Percentiles rank a stretch among this genome's conserved stretches.
phyloP scores from a whole-genome alignment of 2,888 invertebrate genomes.

The Eristalis pertinax region DNA sequence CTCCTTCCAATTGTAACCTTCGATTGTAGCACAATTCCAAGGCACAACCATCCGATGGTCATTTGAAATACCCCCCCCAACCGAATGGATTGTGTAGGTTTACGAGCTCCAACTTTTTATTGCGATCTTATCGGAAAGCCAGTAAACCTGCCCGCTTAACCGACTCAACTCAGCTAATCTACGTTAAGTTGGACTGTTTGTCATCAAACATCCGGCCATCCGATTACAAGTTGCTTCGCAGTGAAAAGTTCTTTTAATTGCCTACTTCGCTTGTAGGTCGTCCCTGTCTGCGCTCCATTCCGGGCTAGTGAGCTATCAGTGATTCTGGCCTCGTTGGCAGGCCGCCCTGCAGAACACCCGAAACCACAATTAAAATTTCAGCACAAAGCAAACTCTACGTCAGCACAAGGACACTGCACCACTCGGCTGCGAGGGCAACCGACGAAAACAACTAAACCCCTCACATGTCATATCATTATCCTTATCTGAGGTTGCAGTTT shows the following conservation, averaged over 20 bases:
- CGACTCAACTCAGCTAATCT: not conserved
- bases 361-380: slow-evolving; percentile 57
- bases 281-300: not conserved
- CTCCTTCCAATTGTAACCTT: too few species aligned
- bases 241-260: not conserved
- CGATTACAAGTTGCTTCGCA: not conserved
- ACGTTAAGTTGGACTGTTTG: not conserved
- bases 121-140: not conserved
- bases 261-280: not conserved
- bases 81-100: too few species aligned
- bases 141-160: too few species aligned
- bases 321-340: slow-evolving; percentile 26
- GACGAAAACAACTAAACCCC: slow-evolving; percentile 34
- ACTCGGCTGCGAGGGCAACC: slow-evolving; percentile 37
- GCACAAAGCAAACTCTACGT: slow-evolving; percentile 25
- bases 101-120: not conserved
- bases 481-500: slow-evolving; percentile 72
- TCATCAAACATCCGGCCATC: not conserved
- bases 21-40: not conserved
- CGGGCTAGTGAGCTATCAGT: slow-evolving; percentile 19
- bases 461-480: slow-evolving; percentile 62
- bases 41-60: not conserved
- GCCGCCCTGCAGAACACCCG: not conserved
- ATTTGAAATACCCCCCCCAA: not conserved
- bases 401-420: slow-evolving; percentile 65